Evolutionary conservation across 2,797 vertebrate genomes (phyloP), one percentile per base, ranked within the genome.

Genomic region (Nannoperca obscura): DNA sequence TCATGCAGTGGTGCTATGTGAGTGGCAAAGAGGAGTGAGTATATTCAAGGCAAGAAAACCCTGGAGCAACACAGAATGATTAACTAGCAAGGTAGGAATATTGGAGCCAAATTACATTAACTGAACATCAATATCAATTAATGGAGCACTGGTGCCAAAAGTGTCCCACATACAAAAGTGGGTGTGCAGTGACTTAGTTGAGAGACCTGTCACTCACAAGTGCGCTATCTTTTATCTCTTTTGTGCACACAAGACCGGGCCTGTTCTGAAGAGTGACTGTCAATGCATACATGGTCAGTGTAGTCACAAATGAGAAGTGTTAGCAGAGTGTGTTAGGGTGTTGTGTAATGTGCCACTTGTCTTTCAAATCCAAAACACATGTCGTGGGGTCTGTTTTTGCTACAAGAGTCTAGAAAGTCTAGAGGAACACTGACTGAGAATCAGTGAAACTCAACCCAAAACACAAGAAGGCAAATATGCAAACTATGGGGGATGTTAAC

Each of bases 121-220:
- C 42, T 80, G 68, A 88, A 78, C 74, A 74, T 84, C 65, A 59
- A 71, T 76, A 88, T 84, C 59, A 74, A 80, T 84, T 84, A 90
- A 78, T 78, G 42, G 71, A 42, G 22, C 65, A 74, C 27, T 52
- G 64, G 64, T 66, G 59, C 66, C 64, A 69, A 42, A 74, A 53
- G 59, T 90, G 88, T 71, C 82, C 84, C 76, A 88, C 76, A 86
- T 90, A 82, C 50, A 30, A 74, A 88, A 87, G 49, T 83, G 62
- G 78, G 71, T 88, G 86, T 82, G 27, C 22, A 47, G 42, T 32
- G 68, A 75, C n/a, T 42, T 60, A 34, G 67, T 22, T 78, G 36
- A 50, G 36, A 24, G 19, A 73, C 27, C 36, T 50, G 11, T 81
- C 47, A 44, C 14, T 69, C 20, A 24, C 32, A 52, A 61, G 12